phyloP scores from a whole-genome alignment of 2,797 vertebrate species.

The Gymnothorax javanicus region DNA sequence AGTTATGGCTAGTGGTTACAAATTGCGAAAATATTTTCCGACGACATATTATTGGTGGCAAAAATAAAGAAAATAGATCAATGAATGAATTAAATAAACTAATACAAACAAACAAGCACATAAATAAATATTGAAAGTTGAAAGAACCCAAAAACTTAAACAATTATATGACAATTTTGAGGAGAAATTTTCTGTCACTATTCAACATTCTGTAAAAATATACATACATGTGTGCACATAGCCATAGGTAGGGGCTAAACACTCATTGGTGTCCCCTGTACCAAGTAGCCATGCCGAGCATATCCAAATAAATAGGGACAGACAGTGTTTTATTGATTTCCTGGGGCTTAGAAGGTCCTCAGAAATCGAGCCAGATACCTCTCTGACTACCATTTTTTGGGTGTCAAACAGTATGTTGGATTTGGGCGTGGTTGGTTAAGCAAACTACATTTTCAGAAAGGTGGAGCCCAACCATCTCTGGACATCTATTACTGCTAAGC shows the following conservation, averaged over 20 bases:
- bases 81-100: not conserved
- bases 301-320: not conserved
- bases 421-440: not conserved
- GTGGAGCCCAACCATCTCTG: not conserved
- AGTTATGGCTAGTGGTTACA: not conserved
- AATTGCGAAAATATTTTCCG: not conserved
- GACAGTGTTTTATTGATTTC: not conserved
- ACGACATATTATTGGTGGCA: not conserved
- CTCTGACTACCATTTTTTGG: not conserved
- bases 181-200: too few species aligned
- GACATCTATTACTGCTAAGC: not conserved
- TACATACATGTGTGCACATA: too few species aligned
- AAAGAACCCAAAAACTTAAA: not conserved
- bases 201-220: too few species aligned
- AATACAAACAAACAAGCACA: not conserved
- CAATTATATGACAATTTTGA: too few species aligned
- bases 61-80: not conserved
- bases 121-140: not conserved
- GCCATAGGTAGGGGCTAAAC: not conserved
- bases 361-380: not conserved
- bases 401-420: not conserved
- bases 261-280: not conserved
- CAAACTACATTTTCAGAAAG: not conserved
- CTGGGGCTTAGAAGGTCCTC: not conserved
- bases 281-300: not conserved